Evolutionary conservation across 1,140 invertebrate species (phyloP), one percentile per base, ranked within the genome.

Genomic region (Heliothis virescens): DNA sequence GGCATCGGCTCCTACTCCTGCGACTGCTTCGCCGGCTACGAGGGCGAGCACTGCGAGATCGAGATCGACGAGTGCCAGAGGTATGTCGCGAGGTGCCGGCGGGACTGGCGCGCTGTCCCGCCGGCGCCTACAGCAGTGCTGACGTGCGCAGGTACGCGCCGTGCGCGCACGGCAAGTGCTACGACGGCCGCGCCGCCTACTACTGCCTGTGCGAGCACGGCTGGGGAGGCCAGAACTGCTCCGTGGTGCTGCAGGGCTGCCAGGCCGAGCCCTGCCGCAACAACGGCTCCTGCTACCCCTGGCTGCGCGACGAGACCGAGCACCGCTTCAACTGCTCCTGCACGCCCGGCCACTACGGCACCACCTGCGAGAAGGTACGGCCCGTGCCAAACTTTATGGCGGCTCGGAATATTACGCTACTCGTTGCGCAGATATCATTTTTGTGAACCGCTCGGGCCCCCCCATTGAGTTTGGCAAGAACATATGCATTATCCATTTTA

Each of bases 161-260:
- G 0, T 99, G 98, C 95, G 94, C 96, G 48, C 96, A 97, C 89
- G 98, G 98, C 18, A 96, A 95, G 11, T 99, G 98, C 90, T 94
- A 96, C 50, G 98, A 98, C 94, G 95, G 96, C 84, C 95, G 96
- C 71, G 97, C 97, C 13, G 96, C 97, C 86, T 99, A 98, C 90
- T 96, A 95, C 80, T 99, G 98, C 93, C 95, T 96, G 16, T 99
- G 98, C 93, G 95, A 96, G 60, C 86, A 95, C 1, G 96, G 96
- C 65, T 99, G 97, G 95, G 98, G 98, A 26, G 98, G 98, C 1
- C 98, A 98, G 91, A 99, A 99, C 94, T 99, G 99, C 92, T 98
- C 97, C 1, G 98, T 98, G 5, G 95, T 95, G 72, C 94, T 99
- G 80, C 95, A 95, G 67, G 98, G 97, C 2, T 99, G 98, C 91